These are phyloP conservation scores for Opisthocomus hoazin DNA, from an alignment of 2,113 vertebrate genomes.

Conservation along the genomic window DNA sequence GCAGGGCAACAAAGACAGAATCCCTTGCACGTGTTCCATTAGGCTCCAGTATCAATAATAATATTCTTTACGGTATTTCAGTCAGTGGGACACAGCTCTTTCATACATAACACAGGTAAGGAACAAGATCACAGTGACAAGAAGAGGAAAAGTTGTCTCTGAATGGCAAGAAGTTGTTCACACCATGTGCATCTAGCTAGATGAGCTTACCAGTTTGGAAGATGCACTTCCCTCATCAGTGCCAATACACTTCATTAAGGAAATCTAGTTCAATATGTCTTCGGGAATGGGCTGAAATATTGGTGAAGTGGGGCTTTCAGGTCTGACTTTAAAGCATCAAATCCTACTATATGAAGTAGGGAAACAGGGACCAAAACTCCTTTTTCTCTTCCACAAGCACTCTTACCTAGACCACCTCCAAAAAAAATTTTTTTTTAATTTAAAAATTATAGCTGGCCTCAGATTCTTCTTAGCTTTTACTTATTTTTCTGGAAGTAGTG, in stretches of 20 bases:
- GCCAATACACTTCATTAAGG: neutral
- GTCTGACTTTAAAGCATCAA: neutral
- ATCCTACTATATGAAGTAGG: neutral
- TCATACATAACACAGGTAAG: neutral
- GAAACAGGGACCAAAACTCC: neutral
- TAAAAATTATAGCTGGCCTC: neutral
- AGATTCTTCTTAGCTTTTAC: neutral
- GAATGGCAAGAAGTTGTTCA: neutral
- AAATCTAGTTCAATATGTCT: neutral
- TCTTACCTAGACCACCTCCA: neutral
- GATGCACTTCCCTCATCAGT: neutral
- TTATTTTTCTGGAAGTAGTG: neutral
- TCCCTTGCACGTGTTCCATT: neutral
- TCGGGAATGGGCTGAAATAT: neutral
- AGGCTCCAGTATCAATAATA: neutral
- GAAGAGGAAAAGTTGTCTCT: neutral
- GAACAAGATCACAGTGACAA: neutral
- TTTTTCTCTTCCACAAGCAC: neutral
- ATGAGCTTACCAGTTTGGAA: neutral
- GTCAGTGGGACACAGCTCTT: neutral
- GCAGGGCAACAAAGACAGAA: neutral
- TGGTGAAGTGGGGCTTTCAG: neutral
- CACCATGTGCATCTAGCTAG: accelerated
- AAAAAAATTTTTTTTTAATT: neutral
- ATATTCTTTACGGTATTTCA: neutral